Conservation (phyloP, 2,888 invertebrate genomes). For the Rotaria magnacalcarata region DNA sequence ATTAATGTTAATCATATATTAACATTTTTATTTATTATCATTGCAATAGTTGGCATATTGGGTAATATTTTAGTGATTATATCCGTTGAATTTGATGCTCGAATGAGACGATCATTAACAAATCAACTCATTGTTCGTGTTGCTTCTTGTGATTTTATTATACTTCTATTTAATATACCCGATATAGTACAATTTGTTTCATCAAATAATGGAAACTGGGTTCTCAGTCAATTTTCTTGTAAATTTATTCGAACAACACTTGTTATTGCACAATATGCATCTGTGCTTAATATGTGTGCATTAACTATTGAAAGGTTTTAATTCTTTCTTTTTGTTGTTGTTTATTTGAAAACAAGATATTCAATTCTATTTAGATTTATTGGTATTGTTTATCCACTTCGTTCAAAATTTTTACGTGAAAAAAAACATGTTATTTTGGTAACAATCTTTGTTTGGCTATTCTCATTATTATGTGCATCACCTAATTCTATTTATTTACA, state of each 20-base stretch:
- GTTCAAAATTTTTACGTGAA: conserved; percentile 30
- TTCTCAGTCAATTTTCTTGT: background rate
- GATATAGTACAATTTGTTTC: conserved; percentile 12
- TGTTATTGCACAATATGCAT: conserved; percentile 34
- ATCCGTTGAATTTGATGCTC: background rate
- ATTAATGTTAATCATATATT: conserved; percentile 20
- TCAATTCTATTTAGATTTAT: background rate
- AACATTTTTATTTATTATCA: conserved; percentile 13
- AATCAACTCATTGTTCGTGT: conserved; percentile 28
- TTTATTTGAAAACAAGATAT: background rate
- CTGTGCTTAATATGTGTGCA: conserved; percentile 24
- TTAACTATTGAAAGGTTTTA: background rate
- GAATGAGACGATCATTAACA: conserved; percentile 33
- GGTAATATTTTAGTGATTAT: conserved; percentile 7
- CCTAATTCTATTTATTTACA: conserved; percentile 15
- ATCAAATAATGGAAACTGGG: background rate
- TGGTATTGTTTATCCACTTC: conserved; percentile 30
- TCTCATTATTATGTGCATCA: background rate
- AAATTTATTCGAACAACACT: conserved; percentile 23
- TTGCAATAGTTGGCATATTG: background rate
- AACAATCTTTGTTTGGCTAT: background rate
- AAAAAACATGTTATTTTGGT: background rate
- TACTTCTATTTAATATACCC: conserved; percentile 18
- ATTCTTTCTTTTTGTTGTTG: too few relatives aligned
- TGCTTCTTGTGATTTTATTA: conserved; percentile 25